Evolutionary conservation across 1,140 invertebrate genomes (phyloP).

Genomic region (Formica selysi): DNA sequence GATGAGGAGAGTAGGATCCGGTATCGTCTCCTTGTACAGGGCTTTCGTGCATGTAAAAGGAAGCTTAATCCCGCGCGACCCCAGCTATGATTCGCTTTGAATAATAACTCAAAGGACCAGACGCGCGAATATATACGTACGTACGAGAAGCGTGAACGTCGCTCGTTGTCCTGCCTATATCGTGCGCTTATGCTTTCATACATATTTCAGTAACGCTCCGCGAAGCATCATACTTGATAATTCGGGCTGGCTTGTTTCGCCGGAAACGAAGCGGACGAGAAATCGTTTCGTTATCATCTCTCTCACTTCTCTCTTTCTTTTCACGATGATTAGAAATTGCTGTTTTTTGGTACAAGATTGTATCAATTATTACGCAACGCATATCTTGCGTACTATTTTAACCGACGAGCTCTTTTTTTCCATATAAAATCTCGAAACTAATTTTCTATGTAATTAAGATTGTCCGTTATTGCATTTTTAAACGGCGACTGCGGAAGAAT

Average conservation of each 20-base stretch:
- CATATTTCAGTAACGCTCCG: conserved; percentile 80
- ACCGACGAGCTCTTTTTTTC: background rate
- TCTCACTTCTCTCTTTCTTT: background rate
- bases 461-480: background rate
- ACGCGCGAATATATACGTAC: conserved; percentile 56
- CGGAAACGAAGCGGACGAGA: conserved; percentile 28
- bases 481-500: background rate
- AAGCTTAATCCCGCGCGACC: conserved; percentile 78
- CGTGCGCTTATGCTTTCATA: conserved; percentile 81
- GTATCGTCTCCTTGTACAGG: conserved; percentile 71
- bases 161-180: conserved; percentile 69
- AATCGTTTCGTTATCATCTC: conserved; percentile 34
- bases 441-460: background rate
- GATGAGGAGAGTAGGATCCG: conserved; percentile 63
- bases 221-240: conserved; percentile 82
- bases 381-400: background rate
- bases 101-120: conserved; percentile 84
- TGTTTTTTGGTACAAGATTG: background rate
- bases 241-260: conserved; percentile 70
- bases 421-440: background rate
- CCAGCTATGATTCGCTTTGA: conserved; percentile 83
- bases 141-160: conserved; percentile 58
- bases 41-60: conserved; percentile 80
- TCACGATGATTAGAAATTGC: background rate
- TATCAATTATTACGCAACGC: too few species aligned